A percentile compares a stretch with the other conserved stretches of the same genome.
Evolutionary conservation across 2,888 invertebrate species (phyloP).

Genomic region (Volucella zonaria): DNA sequence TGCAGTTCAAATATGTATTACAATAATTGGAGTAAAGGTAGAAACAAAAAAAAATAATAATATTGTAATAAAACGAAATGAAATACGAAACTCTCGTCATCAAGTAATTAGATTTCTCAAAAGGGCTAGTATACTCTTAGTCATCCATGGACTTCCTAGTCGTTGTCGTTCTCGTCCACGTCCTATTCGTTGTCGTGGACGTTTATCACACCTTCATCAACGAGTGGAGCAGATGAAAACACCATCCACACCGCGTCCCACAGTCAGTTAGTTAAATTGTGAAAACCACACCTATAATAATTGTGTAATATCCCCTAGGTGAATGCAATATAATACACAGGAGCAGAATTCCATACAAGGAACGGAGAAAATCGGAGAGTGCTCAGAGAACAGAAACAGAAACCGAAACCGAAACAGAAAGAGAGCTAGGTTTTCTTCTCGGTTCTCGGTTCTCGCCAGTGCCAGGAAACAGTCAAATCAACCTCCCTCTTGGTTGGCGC

Average conservation of each 20-base stretch:
- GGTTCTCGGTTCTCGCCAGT: neutral
- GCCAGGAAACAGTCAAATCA: neutral
- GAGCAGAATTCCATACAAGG: constrained; percentile 42
- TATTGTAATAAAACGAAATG: constrained; percentile 18
- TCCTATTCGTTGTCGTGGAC: too few relatives aligned
- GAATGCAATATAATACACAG: constrained; percentile 70
- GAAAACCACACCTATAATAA: constrained; percentile 76
- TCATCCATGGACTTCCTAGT: too few relatives aligned
- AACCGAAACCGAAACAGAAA: neutral
- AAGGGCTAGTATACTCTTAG: too few relatives aligned
- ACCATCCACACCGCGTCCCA: constrained; percentile 38
- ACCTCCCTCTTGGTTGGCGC: constrained; percentile 35
- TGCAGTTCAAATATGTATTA: too few relatives aligned
- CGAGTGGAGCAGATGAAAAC: constrained; percentile 38
- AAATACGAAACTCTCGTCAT: constrained; percentile 11
- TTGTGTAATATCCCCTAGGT: constrained; percentile 75
- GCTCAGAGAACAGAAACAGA: constrained; percentile 10
- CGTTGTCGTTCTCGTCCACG: too few relatives aligned
- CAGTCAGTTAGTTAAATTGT: constrained; percentile 67
- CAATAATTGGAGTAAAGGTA: neutral
- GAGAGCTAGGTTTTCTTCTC: constrained; percentile 21
- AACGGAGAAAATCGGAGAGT: constrained; percentile 11
- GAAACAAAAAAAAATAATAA: constrained; percentile 6
- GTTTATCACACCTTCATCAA: constrained; percentile 10
- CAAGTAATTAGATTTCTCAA: too few relatives aligned